Conservation (phyloP, 1,140 invertebrate genomes). For the Brachionus rotundiformis region DNA sequence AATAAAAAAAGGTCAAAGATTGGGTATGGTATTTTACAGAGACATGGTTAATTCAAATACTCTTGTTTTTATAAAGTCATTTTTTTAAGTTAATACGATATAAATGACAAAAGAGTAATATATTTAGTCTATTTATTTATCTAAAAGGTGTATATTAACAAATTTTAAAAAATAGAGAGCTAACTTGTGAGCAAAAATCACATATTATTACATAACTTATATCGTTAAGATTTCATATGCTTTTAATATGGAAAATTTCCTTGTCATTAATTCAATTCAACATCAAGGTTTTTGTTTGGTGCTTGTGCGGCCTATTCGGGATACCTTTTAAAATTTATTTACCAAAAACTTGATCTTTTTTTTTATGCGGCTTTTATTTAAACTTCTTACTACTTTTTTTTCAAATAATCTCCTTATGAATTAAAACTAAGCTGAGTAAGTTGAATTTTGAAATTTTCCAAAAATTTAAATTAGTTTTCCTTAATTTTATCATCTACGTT, state of each 20-base stretch:
- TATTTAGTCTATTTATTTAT: not conserved
- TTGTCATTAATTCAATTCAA: constrained; percentile 2
- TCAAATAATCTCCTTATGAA: not conserved
- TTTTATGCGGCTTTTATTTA: not conserved
- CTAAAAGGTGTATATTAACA: not conserved
- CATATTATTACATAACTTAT: constrained; percentile 16
- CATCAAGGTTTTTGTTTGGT: not conserved
- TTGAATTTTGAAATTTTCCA: constrained; percentile 16
- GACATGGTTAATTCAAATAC: not conserved
- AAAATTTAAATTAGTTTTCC: constrained; percentile 18
- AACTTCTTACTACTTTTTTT: not conserved
- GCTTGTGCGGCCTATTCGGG: not conserved
- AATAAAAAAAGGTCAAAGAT: not conserved
- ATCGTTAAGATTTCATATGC: not conserved
- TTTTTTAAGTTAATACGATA: not conserved
- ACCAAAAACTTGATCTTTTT: not conserved
- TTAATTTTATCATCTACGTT: not conserved
- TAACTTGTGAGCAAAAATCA: not conserved
- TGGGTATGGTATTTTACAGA: not conserved
- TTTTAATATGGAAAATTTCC: not conserved
- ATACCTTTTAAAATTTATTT: constrained; percentile 4
- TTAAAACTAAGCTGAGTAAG: constrained; percentile 13
- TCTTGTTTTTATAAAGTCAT: not conserved
- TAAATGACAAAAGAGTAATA: constrained; percentile 8
- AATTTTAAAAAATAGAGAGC: not conserved